phyloP scores from a whole-genome alignment of 30 jellyfish, hydroid and myxozoan species.

The Chironex yamaguchii region DNA sequence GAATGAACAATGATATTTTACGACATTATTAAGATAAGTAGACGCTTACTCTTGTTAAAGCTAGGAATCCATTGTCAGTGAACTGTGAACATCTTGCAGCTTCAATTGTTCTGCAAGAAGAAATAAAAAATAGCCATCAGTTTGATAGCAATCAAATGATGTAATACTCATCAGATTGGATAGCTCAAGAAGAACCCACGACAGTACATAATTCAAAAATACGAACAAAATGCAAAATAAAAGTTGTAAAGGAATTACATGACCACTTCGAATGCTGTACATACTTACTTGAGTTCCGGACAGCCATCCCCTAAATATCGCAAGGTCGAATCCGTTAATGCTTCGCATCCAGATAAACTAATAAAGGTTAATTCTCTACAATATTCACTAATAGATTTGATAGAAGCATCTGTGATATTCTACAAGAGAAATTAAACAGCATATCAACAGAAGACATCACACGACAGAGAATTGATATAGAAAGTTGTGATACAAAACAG shows the following conservation, averaged over 20 bases:
- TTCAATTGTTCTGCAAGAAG: constrained; percentile 79
- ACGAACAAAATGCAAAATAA: no score
- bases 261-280: no score
- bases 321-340: constrained; percentile 85
- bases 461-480: no score
- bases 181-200: no score
- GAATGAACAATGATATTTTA: no score
- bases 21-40: no score
- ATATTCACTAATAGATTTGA: constrained; percentile 77
- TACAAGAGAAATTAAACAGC: no score
- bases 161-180: not conserved
- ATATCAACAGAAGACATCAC: not conserved
- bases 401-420: constrained; percentile 86
- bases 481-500: no score
- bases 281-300: constrained; percentile 87
- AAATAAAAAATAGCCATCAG: not conserved
- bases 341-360: constrained; percentile 89
- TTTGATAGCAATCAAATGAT: not conserved
- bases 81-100: constrained; percentile 97
- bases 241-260: no score
- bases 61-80: constrained; percentile 88
- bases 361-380: constrained; percentile 80
- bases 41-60: constrained; percentile 77
- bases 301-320: constrained; percentile 97
- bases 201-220: no score